Base-by-base conservation (phyloP, 1,140 invertebrate genomes). In the Leptinotarsa lineolata region DNA sequence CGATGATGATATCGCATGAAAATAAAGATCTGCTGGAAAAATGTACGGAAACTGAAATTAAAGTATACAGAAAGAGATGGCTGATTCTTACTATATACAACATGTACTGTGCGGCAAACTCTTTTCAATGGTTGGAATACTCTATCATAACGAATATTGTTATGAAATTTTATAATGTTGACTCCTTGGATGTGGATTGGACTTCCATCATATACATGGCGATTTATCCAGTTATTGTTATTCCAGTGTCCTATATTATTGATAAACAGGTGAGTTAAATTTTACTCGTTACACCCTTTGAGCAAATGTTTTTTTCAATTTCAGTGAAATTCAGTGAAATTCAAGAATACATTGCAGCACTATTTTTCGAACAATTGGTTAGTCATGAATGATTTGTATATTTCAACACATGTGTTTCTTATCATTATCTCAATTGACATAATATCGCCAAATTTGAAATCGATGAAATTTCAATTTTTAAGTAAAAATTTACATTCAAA, bases 181-280 rank as follows among this genome's bases (percentile, higher is more conserved):
- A 82, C 20, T 69, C 80, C 11, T 77, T 86, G 1, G 84, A 86
- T n/a, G 88, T 94, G 2, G 91, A 94, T 80, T 92, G 89, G 90
- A 90, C 80, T 12, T 82, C 78, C 68, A 80, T 81, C 46, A 79
- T 81, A 24, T 80, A 78, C 58, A 79, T 79, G 78, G 64, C 77
- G 12, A 71, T 77, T 60, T 81, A 81, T 78, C 80, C 77, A 5
- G 74, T 80, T 15, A 67, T 77, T 76, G 80, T 81, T 16, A 44
- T 82, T n/a, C 81, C 81, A 58, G 81, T 72, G 16, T 80, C 77
- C 0, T 82, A 79, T 65, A 65, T 81, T 11, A 78, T 82, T 11
- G 80, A 82, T 39, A 81, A 74, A 70, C 69, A 76, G 71, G 80
- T 81, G 72, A 75, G 72, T 73, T n/a, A 8, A 39, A 11, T 11